Base-by-base conservation (phyloP, 2,888 invertebrate species). In the Endomychus coccineus region DNA sequence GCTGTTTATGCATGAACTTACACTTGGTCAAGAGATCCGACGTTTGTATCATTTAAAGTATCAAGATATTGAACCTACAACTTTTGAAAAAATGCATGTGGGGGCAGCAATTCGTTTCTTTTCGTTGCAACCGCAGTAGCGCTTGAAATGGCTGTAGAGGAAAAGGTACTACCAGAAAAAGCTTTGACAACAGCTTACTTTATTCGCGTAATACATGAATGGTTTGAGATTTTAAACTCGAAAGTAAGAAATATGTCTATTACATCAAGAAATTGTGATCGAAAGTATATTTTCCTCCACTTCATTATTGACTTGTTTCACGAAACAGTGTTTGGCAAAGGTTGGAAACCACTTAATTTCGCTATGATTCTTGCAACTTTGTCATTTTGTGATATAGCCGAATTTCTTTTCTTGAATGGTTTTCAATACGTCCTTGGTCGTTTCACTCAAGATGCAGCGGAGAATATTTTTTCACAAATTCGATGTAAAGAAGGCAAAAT, bases 121-220 rank as follows among this genome's bases (percentile, higher is more conserved):
- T 25, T n/a, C 11, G 10, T n/a, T n/a, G n/a, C 6, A 25, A 25
- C 27, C 10, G 27, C 27, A n/a, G 27, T 25, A 6, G 27, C 27
- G 27, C 11, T 25, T 6, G 27, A 25, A 25, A 25, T 10, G 11
- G 27, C 27, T 7, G 27, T 10, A 11, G 27, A 6, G 6, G 11
- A 25, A 9, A 10, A 25, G 6, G 11, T 25, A 6, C 27, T 25
- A 6, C 9, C 7, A 10, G 6, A 10, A 25, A 11, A 25, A 25
- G 27, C 11, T 25, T 10, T 25, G 6, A 25, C 27, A 6, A 25
- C 27, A 25, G 27, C 27, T 25, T 6, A 6, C 11, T 25, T 25
- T 10, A n/a, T 25, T 25, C 27, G 27, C 27, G 6, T 25, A 10
- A 10, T 25, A 25, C 5, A 25, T 10, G 11, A 25, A 25, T 25